phyloP scores from a whole-genome alignment of 2,888 invertebrate genomes.

The Lepidochitona cinerea region DNA sequence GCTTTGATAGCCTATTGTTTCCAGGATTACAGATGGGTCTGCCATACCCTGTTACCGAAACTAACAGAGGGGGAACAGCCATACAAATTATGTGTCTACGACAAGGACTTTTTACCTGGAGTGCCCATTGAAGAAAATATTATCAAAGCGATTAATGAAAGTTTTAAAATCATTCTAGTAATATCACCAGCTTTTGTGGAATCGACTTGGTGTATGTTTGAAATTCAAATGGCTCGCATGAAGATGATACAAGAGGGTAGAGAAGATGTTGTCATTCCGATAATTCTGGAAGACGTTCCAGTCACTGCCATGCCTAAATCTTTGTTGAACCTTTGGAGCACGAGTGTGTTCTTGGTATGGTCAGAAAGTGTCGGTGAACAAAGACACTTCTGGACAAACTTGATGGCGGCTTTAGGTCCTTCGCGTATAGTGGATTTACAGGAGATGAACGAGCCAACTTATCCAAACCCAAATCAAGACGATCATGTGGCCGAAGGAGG shows the following conservation, averaged over 20 bases:
- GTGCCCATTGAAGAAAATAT: background rate
- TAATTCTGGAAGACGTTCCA: background rate
- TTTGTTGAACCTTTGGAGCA: background rate
- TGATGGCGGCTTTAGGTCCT: too few species aligned
- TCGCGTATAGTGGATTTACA: too few species aligned
- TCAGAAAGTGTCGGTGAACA: background rate
- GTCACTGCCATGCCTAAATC: background rate
- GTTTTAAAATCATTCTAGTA: background rate
- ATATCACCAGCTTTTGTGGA: background rate
- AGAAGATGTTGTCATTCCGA: background rate
- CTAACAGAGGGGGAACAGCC: background rate
- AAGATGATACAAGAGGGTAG: background rate
- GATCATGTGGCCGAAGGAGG: too few species aligned
- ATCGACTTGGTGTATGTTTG: background rate
- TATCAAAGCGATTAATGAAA: background rate
- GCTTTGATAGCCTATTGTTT: background rate
- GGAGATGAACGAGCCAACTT: too few species aligned
- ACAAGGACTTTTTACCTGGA: background rate
- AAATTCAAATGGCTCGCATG: conserved; percentile 6
- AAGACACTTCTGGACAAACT: background rate
- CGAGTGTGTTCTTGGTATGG: background rate
- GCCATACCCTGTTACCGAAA: background rate
- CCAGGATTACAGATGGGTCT: background rate
- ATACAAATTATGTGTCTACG: background rate
- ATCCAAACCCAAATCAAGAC: too few species aligned